Evolutionary conservation across 1,140 invertebrate genomes (phyloP).

Genomic region (Zaprionus ghesquierei): DNA sequence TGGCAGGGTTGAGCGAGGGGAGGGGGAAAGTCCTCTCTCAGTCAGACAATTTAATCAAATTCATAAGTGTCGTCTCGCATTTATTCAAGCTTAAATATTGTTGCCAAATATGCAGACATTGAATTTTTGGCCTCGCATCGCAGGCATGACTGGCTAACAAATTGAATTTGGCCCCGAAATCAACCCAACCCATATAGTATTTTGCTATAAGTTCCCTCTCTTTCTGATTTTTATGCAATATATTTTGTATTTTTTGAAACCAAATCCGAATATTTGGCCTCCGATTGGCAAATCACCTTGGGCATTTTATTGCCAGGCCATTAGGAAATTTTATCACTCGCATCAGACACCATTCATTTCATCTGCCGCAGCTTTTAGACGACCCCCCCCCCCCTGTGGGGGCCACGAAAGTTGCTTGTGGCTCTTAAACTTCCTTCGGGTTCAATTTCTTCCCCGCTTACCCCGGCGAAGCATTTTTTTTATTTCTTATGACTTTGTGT

Average conservation of each 20-base stretch:
- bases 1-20: background rate
- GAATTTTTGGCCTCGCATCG: background rate
- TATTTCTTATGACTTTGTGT: slow-evolving; percentile 31
- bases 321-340: slow-evolving; percentile 14
- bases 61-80: slow-evolving; percentile 28
- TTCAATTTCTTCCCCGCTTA: slow-evolving; percentile 12
- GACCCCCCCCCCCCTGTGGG: background rate
- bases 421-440: slow-evolving; percentile 12
- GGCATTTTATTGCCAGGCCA: slow-evolving; percentile 19
- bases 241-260: background rate
- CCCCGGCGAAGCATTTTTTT: slow-evolving; percentile 22
- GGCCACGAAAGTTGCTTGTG: background rate
- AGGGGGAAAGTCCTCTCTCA: background rate
- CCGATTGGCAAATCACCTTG: slow-evolving; percentile 8
- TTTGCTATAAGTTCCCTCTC: background rate
- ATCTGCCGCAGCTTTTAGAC: slow-evolving; percentile 17
- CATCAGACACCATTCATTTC: slow-evolving; percentile 26
- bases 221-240: background rate
- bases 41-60: slow-evolving; percentile 65
- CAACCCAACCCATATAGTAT: background rate
- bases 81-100: slow-evolving; percentile 15
- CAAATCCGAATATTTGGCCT: background rate
- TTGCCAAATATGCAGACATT: slow-evolving; percentile 2
- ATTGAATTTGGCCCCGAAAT: background rate
- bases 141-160: background rate